Percentiles rank a stretch among this genome's conserved stretches.
These are phyloP conservation scores for Rhinophrynus dorsalis DNA, from an alignment of 2,797 vertebrate species.

Conservation along the genomic window DNA sequence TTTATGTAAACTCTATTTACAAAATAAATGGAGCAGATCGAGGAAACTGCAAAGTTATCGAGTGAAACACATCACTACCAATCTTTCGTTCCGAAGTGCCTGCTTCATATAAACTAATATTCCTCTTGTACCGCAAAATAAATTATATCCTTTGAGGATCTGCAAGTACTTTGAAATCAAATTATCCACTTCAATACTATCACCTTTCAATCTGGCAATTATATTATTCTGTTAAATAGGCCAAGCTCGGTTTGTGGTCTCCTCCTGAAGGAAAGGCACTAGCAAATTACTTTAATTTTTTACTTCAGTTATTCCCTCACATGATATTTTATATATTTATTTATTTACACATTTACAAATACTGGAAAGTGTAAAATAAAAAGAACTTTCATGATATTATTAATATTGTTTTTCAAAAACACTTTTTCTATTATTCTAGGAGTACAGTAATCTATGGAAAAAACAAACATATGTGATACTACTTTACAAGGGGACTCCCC, in stretches of 20 bases:
- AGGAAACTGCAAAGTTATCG: too few relatives aligned
- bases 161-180: not conserved
- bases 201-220: not conserved
- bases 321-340: too few relatives aligned
- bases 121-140: not conserved
- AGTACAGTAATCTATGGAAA: too few relatives aligned
- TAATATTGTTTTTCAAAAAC: too few relatives aligned
- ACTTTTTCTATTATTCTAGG: too few relatives aligned
- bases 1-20: too few relatives aligned
- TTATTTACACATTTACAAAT: not conserved
- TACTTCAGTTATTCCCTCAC: not conserved
- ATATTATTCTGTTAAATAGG: not conserved
- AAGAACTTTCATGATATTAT: not conserved
- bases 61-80: not conserved
- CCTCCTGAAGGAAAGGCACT: not conserved
- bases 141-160: not conserved
- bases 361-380: not conserved
- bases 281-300: not conserved
- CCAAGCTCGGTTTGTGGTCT: not conserved
- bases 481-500: too few relatives aligned
- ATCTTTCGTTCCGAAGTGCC: not conserved
- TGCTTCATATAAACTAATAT: not conserved
- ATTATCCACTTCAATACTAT: not conserved
- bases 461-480: too few relatives aligned
- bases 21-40: too few relatives aligned